Evolutionary conservation across 2,888 invertebrate species (phyloP).

Genomic region (Meteorus cinctellus): DNA sequence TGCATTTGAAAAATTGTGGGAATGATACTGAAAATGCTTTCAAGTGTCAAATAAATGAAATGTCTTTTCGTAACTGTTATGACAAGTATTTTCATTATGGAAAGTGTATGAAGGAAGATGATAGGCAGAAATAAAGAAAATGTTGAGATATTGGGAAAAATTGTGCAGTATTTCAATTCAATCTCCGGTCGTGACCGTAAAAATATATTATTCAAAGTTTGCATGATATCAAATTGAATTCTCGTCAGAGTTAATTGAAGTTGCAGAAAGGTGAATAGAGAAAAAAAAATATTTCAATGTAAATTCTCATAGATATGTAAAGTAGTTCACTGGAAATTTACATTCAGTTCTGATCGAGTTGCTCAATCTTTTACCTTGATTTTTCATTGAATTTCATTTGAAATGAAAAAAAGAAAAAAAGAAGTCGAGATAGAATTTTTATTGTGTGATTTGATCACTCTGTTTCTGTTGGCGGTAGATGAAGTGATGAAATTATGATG

Average conservation of each 20-base stretch:
- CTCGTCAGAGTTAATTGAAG: slow-evolving; percentile 6
- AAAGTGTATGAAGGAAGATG: slow-evolving; percentile 3
- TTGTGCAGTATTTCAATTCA: not conserved
- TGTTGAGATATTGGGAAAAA: slow-evolving; percentile 3
- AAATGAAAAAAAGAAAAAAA: too few species aligned
- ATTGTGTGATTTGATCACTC: too few species aligned
- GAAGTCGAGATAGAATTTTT: too few species aligned
- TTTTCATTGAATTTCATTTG: too few species aligned
- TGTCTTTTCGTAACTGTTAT: not conserved
- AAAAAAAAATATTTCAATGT: not conserved
- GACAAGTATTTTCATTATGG: not conserved
- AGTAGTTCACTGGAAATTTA: not conserved
- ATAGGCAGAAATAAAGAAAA: not conserved
- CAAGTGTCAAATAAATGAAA: not conserved
- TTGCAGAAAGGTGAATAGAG: not conserved
- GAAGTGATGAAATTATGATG: too few species aligned
- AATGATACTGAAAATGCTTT: not conserved
- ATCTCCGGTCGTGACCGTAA: not conserved
- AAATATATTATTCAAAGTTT: slow-evolving; percentile 19
- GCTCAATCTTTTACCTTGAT: too few species aligned
- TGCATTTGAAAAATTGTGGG: slow-evolving; percentile 43
- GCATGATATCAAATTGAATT: slow-evolving; percentile 22
- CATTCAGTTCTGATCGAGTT: too few species aligned
- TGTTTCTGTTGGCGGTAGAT: too few species aligned
- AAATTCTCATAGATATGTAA: too few species aligned